phyloP scores from a whole-genome alignment of 2,113 vertebrate genomes.

The Coturnix japonica region DNA sequence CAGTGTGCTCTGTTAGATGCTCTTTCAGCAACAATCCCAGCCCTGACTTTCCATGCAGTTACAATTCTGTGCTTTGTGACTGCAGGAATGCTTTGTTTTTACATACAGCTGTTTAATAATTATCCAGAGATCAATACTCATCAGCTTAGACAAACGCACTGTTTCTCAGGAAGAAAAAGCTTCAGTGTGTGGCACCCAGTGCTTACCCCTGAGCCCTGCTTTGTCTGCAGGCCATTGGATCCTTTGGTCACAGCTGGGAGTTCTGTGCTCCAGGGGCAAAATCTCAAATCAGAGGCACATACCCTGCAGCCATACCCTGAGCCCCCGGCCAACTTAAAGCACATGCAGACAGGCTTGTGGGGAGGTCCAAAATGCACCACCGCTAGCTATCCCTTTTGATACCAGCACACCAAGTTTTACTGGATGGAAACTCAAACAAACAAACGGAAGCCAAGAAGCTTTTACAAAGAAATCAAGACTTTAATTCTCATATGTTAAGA shows the following conservation, averaged over 20 bases:
- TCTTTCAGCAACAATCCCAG: neutral
- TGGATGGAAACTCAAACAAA: neutral
- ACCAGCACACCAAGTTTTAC: neutral
- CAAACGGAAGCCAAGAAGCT: neutral
- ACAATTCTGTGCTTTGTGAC: neutral
- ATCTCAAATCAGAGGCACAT: neutral
- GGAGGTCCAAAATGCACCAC: neutral
- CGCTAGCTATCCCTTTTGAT: accelerated
- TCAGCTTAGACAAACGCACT: neutral
- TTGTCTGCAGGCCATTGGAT: neutral
- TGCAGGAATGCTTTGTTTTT: neutral
- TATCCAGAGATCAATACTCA: neutral
- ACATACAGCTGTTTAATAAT: neutral
- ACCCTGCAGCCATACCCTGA: no score
- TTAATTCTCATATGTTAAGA: neutral
- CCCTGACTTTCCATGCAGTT: neutral
- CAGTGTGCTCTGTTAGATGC: neutral
- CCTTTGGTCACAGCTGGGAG: accelerated
- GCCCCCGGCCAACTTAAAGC: neutral
- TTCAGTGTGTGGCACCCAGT: neutral
- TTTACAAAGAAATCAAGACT: neutral
- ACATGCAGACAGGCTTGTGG: neutral
- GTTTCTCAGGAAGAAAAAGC: neutral
- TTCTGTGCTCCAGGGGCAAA: accelerated
- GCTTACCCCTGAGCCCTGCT: neutral